Percentiles rank a stretch among this genome's conserved stretches.
Conservation (phyloP, 2,113 vertebrate species). For the Henicopernis longicauda region DNA sequence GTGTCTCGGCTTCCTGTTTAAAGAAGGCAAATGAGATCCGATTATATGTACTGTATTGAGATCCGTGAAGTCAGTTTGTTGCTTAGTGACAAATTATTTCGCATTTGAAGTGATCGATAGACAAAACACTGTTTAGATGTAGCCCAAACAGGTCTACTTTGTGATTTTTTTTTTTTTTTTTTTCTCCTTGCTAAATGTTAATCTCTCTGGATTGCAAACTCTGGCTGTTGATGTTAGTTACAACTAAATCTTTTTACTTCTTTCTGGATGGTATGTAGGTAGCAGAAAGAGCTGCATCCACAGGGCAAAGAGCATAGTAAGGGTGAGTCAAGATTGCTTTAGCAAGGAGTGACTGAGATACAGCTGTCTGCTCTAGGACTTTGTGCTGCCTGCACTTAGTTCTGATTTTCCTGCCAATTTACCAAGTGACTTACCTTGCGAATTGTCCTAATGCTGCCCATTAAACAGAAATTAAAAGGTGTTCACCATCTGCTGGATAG, state of each 20-base stretch:
- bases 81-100: not conserved
- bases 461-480: not conserved
- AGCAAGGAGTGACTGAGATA: not conserved
- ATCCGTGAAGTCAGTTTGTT: accelerated
- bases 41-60: not conserved
- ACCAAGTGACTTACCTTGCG: not conserved
- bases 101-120: accelerated
- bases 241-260: not conserved
- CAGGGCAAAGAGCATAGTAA: not conserved
- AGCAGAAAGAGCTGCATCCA: not conserved
- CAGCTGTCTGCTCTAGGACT: not conserved
- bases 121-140: not conserved
- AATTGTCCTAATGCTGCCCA: not conserved
- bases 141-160: not conserved
- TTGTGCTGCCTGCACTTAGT: not conserved
- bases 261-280: accelerated
- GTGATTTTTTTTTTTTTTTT: not conserved
- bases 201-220: not conserved
- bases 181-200: too few species aligned
- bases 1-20: not conserved
- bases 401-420: not conserved
- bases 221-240: not conserved
- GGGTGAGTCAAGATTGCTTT: not conserved
- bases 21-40: not conserved
- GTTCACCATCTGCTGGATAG: not conserved